Evolutionary conservation across 1,140 invertebrate genomes (phyloP).

Genomic region (Aphelenchoides avenae): DNA sequence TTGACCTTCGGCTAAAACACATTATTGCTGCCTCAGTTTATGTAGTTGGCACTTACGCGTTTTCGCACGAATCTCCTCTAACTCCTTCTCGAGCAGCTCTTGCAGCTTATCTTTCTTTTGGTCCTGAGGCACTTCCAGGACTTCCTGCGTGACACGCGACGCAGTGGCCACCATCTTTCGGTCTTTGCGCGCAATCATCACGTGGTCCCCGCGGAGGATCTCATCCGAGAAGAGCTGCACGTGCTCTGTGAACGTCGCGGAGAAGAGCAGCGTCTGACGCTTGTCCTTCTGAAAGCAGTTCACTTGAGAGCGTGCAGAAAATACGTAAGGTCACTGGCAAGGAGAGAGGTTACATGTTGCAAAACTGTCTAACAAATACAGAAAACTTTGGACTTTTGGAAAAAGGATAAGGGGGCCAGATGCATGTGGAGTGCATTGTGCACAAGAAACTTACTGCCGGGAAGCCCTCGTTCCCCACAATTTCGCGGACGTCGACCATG

Average conservation of each 20-base stretch:
- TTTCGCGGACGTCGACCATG: slow-evolving; percentile 45
- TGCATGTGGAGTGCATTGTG: too few species aligned
- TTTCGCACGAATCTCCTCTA: slow-evolving; percentile 63
- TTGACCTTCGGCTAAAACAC: slow-evolving; percentile 32
- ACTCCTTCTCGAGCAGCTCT: slow-evolving; percentile 13
- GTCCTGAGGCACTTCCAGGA: slow-evolving; percentile 74
- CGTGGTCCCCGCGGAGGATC: too few species aligned
- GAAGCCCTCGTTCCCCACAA: slow-evolving; percentile 27
- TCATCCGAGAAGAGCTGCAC: too few species aligned
- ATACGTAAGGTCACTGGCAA: too few species aligned
- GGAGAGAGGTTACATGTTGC: too few species aligned
- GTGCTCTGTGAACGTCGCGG: slow-evolving; percentile 65
- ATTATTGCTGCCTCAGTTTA: too few species aligned
- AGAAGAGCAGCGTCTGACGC: slow-evolving; percentile 65
- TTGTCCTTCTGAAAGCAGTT: slow-evolving; percentile 58
- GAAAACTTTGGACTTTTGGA: not conserved
- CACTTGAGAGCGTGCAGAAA: too few species aligned
- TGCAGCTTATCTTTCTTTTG: slow-evolving; percentile 66
- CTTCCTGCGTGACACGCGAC: slow-evolving; percentile 77
- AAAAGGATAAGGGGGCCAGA: too few species aligned
- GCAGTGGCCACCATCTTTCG: slow-evolving; percentile 57
- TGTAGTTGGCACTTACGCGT: slow-evolving; percentile 24
- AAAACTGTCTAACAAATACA: too few species aligned
- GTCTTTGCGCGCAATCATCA: too few species aligned
- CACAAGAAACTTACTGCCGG: slow-evolving; percentile 40